phyloP scores from a whole-genome alignment of 2,888 invertebrate species.

The Rhabditoides inermis region DNA sequence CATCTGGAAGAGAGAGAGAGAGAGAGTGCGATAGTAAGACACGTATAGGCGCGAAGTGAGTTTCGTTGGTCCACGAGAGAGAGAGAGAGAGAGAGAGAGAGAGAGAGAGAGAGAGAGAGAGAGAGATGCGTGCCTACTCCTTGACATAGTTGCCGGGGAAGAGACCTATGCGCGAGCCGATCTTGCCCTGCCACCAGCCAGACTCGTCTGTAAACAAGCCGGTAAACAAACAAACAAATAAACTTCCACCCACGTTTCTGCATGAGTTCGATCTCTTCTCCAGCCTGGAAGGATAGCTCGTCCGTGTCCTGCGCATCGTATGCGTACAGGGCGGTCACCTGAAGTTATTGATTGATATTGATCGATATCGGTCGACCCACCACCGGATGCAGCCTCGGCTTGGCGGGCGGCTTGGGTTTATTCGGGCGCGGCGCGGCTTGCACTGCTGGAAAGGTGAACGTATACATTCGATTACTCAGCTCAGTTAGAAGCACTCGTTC shows the following conservation, averaged over 20 bases:
- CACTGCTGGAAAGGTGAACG: background rate
- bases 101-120: too few species aligned
- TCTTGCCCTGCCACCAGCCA: constrained; percentile 66
- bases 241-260: constrained; percentile 58
- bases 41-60: too few species aligned
- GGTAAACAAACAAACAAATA: constrained; percentile 3
- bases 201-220: constrained; percentile 58
- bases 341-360: too few species aligned
- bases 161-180: constrained; percentile 61
- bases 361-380: too few species aligned
- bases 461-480: too few species aligned
- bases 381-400: constrained; percentile 48
- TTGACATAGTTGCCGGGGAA: constrained; percentile 65
- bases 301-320: constrained; percentile 65
- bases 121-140: too few species aligned
- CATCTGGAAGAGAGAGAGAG: too few species aligned
- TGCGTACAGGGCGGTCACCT: constrained; percentile 60
- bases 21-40: too few species aligned
- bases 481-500: too few species aligned
- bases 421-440: constrained; percentile 46
- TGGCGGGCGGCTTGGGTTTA: constrained; percentile 54
- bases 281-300: constrained; percentile 62
- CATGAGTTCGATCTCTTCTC: constrained; percentile 62
- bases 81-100: too few species aligned
- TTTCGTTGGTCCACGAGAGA: too few species aligned